phyloP scores from a whole-genome alignment of 2,888 invertebrate species.

The Drosophila eohydei region DNA sequence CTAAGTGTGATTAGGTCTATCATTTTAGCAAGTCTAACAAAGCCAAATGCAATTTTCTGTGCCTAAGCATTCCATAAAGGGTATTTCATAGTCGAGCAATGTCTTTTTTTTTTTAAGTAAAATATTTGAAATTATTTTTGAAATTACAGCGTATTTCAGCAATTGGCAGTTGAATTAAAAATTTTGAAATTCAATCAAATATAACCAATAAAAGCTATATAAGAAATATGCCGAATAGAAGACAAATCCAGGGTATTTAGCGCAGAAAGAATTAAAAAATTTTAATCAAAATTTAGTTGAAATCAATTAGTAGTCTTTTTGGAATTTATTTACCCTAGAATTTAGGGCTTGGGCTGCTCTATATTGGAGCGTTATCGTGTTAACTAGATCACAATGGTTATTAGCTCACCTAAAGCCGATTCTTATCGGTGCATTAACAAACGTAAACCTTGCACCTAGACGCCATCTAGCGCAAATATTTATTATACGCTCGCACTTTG shows the following conservation, averaged over 20 bases:
- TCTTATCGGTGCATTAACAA: conserved; percentile 64
- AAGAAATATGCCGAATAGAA: too few species aligned
- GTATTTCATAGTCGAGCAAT: background rate
- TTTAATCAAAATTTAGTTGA: background rate
- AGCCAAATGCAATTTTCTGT: background rate
- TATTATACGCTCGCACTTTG: conserved; percentile 50
- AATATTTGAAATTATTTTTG: background rate
- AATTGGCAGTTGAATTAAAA: too few species aligned
- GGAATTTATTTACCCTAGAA: background rate
- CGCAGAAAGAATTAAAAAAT: too few species aligned
- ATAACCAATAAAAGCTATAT: too few species aligned
- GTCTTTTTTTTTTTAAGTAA: background rate
- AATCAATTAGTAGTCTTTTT: background rate
- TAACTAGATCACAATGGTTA: conserved; percentile 31
- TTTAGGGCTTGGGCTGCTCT: background rate
- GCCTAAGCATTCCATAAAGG: background rate
- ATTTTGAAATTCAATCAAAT: too few species aligned
- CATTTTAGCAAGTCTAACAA: fast-evolving
- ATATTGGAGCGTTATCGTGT: background rate
- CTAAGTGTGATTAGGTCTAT: too few species aligned
- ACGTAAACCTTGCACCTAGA: conserved; percentile 47
- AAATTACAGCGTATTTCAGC: background rate
- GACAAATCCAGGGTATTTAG: too few species aligned
- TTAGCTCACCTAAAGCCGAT: conserved; percentile 49
- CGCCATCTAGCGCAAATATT: conserved; percentile 67